Evolutionary conservation across 2,113 vertebrate species (phyloP).

Genomic region (Mus pahari): DNA sequence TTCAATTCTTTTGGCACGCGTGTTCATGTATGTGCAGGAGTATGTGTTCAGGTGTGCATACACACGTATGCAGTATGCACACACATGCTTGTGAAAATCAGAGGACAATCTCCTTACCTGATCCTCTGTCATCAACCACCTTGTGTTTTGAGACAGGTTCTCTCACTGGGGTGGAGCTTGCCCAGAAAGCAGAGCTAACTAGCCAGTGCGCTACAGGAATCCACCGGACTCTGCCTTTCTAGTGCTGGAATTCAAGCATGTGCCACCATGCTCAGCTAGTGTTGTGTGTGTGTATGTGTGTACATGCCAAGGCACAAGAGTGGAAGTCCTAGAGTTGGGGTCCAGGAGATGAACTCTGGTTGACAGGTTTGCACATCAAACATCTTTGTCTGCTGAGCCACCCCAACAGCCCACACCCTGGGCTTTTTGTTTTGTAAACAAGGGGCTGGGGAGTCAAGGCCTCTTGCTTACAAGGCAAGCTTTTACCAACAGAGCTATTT

Average conservation of each 20-base stretch:
- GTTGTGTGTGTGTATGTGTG: background rate
- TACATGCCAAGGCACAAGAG: background rate
- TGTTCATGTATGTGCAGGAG: background rate
- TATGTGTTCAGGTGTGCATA: background rate
- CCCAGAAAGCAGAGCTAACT: background rate
- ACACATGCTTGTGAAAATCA: background rate
- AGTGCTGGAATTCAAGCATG: background rate
- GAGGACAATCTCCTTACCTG: background rate
- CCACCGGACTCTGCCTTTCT: background rate
- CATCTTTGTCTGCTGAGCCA: background rate
- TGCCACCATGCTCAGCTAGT: background rate
- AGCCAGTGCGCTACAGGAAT: background rate
- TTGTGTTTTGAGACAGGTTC: background rate
- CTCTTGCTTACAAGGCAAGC: background rate
- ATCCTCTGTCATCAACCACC: background rate
- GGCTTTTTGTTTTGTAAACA: background rate
- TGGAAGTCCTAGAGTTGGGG: background rate
- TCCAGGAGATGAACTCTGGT: background rate
- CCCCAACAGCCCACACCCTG: background rate
- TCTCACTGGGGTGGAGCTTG: background rate
- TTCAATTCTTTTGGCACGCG: background rate
- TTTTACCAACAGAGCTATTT: background rate
- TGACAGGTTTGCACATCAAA: background rate
- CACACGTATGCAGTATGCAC: background rate
- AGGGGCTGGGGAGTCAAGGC: background rate